Evolutionary conservation across 1,140 invertebrate genomes (phyloP), one percentile per base, ranked within the genome.

Genomic region (Cardiocondyla obscurior): DNA sequence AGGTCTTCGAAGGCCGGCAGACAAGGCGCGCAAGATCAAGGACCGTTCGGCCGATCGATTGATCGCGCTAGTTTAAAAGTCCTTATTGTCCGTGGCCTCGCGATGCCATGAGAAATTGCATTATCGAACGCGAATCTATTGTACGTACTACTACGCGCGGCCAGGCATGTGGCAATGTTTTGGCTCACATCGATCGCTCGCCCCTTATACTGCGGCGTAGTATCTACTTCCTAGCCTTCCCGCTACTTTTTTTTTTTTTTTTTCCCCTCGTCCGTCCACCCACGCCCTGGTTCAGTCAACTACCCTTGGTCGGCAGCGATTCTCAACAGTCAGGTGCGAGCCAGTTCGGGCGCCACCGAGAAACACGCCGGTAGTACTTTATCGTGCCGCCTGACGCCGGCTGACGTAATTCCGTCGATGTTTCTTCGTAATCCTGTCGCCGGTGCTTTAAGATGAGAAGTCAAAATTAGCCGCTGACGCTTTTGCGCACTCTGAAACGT

Each of bases 151-250:
- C 10, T 39, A n/a, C 83, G 62, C 76, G 33, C 58, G 3, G 19
- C 19, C 85, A 89, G 93, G 92, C 93, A 94, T 94, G 93, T 94
- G 93, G 92, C 92, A 94, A 94, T 94, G 93, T 94, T 94, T 94
- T 94, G 93, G 92, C 91, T 91, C 90, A 85, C 90, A 94, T 94
- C 93, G 93, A 94, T 94, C 92, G 89, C 72, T 76, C 86, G 67
- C 70, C 87, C 85, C 87, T 88, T 90, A 89, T 86, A 88, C 90
- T 90, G 90, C 91, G 90, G 84, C 90, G 91, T 92, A 92, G 89
- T 90, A 90, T 90, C 86, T n/a, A 10, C 28, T 46, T 62, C 55
- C 57, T 83, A 84, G 87, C 60, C 51, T 67, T 81, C 64, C 85
- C 57, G 49, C 82, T 49, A 39, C 44, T 58, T 10, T 33, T 51